These are phyloP conservation scores for Hypsibius dujardini DNA, from an alignment of 1,140 invertebrate species.

Conservation along the genomic window DNA sequence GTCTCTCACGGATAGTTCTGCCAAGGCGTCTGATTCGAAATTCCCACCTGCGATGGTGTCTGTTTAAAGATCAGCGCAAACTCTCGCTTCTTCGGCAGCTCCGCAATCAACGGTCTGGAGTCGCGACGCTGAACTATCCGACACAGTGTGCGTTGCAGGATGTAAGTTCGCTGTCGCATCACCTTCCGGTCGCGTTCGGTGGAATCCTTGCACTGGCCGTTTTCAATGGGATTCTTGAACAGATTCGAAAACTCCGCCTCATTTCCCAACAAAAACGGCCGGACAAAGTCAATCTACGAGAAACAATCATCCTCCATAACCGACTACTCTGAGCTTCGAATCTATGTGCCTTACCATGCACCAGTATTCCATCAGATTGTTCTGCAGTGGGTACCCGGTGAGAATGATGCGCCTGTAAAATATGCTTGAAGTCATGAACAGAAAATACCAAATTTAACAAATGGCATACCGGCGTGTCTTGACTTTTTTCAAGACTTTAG, in stretches of 20 bases:
- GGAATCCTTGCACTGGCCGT: slow-evolving; percentile 79
- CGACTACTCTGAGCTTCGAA: slow-evolving; percentile 18
- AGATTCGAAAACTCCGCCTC: slow-evolving; percentile 86
- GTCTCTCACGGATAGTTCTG: too few relatives aligned
- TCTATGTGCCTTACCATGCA: slow-evolving; percentile 41
- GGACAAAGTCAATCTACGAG: slow-evolving; percentile 65
- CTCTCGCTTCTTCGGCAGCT: slow-evolving; percentile 2
- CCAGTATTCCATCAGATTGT: slow-evolving; percentile 87
- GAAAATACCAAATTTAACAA: slow-evolving; percentile 16
- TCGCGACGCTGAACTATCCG: slow-evolving; percentile 3
- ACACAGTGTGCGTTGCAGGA: slow-evolving; percentile 42
- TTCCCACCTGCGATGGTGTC: background rate
- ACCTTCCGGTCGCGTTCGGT: slow-evolving; percentile 69
- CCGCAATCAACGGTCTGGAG: slow-evolving; percentile 11
- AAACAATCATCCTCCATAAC: slow-evolving; percentile 14
- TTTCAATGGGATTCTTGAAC: slow-evolving; percentile 85
- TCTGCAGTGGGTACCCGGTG: slow-evolving; percentile 89
- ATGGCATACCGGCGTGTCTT: slow-evolving; percentile 39
- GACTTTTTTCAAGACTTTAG: slow-evolving; percentile 74
- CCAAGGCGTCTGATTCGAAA: too few relatives aligned
- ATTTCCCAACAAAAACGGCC: slow-evolving; percentile 68
- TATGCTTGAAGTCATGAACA: slow-evolving; percentile 20
- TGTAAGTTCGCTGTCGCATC: slow-evolving; percentile 73
- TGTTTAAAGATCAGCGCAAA: slow-evolving; percentile 6
- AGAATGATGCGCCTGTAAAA: slow-evolving; percentile 55